phyloP scores from a whole-genome alignment of 2,113 vertebrate genomes.

The Symphodus melops region DNA sequence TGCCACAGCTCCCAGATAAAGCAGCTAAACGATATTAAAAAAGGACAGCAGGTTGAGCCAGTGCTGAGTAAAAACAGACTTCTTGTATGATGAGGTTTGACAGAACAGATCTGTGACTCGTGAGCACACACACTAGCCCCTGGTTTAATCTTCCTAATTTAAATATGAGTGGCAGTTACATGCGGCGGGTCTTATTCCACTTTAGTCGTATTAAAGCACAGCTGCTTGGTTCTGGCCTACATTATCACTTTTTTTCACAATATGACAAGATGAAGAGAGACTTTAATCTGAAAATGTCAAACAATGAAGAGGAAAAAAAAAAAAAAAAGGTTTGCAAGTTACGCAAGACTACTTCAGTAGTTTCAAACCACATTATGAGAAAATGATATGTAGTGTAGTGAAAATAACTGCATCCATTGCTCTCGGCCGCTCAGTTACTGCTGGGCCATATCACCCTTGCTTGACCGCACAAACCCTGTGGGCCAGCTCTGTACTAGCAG shows the following conservation, averaged over 20 bases:
- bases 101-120: constrained; percentile 27
- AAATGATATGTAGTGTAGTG: constrained; percentile 15
- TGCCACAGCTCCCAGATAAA: not conserved
- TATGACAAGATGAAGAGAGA: not conserved
- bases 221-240: not conserved
- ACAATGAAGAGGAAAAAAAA: not conserved
- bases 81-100: constrained; percentile 15
- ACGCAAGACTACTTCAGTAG: not conserved
- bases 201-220: constrained; percentile 2
- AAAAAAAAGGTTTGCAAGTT: not conserved
- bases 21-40: not conserved
- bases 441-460: constrained; percentile 38
- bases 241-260: not conserved
- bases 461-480: constrained; percentile 57
- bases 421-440: constrained; percentile 45
- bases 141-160: constrained; percentile 5
- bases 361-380: not conserved
- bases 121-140: not conserved
- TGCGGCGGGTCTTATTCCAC: not conserved
- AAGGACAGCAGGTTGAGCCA: constrained; percentile 20
- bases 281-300: not conserved
- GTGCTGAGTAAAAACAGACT: constrained; percentile 1
- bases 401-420: constrained; percentile 17
- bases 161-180: constrained; percentile 18
- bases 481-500: constrained; percentile 52